Conservation (phyloP, 2,888 invertebrate species). For the Geophilus truncorum region DNA sequence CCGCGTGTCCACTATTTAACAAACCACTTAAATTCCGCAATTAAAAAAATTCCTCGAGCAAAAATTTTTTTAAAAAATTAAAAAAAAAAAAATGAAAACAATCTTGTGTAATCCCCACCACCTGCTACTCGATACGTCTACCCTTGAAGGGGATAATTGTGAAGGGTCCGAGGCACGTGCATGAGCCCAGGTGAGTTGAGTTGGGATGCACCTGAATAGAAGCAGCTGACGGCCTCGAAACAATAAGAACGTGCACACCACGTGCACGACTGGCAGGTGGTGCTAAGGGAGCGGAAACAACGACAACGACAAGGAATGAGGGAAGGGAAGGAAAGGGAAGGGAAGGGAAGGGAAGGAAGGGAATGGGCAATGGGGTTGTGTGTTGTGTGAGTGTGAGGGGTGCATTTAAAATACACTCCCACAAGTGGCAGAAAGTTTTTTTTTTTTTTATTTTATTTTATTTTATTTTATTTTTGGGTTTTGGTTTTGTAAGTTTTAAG, state of each 20-base stretch:
- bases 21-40: background rate
- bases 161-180: background rate
- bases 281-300: background rate
- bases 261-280: constrained; percentile 30
- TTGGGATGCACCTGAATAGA: background rate
- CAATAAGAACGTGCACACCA: constrained; percentile 31
- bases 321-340: no score
- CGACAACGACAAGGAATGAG: background rate
- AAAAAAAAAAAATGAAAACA: background rate
- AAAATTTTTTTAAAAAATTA: background rate
- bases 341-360: no score
- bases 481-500: no score
- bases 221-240: constrained; percentile 29
- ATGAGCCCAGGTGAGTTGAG: background rate
- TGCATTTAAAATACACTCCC: background rate
- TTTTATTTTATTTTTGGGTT: no score
- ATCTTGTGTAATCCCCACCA: background rate
- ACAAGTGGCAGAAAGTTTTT: background rate
- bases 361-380: no score
- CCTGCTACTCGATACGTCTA: background rate
- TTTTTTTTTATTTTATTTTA: no score
- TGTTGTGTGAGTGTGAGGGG: no score
- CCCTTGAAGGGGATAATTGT: background rate
- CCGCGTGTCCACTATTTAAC: background rate
- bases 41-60: background rate